Evolutionary conservation across 2,888 invertebrate species (phyloP).

Genomic region (Taphrorychus bicolor): DNA sequence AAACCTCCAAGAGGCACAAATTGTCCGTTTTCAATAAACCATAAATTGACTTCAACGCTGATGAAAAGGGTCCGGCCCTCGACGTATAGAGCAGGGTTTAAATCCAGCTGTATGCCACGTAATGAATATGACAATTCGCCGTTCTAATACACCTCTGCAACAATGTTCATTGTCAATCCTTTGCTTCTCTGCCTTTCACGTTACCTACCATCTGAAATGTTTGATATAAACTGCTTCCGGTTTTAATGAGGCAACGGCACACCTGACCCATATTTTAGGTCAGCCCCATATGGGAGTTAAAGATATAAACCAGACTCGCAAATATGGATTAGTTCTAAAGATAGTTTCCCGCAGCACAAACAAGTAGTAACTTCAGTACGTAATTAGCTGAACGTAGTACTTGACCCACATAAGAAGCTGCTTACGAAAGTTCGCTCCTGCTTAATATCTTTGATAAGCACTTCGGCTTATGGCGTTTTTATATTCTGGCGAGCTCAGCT

Average conservation of each 20-base stretch:
- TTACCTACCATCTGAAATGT: not conserved
- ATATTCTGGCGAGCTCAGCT: not conserved
- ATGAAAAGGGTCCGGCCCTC: conserved; percentile 24
- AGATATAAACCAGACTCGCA: conserved; percentile 19
- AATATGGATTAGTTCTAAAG: conserved; percentile 11
- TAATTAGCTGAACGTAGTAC: conserved; percentile 22
- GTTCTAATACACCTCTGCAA: not conserved
- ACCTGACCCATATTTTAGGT: not conserved
- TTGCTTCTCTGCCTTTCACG: not conserved
- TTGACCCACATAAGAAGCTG: conserved; percentile 24
- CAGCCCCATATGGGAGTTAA: not conserved
- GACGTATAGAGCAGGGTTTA: conserved; percentile 10
- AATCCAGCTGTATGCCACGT: conserved; percentile 3
- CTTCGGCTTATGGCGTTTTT: not conserved
- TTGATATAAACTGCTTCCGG: not conserved
- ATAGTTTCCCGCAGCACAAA: conserved; percentile 13
- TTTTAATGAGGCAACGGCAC: not conserved
- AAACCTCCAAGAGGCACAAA: conserved; percentile 18
- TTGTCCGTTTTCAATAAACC: conserved; percentile 30
- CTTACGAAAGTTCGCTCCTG: conserved; percentile 25
- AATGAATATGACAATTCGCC: conserved; percentile 5
- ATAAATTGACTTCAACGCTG: conserved; percentile 27
- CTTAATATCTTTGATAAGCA: conserved; percentile 11
- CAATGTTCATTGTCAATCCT: not conserved
- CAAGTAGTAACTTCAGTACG: conserved; percentile 23